phyloP scores from a whole-genome alignment of 2,888 invertebrate genomes.

The Pterostichus niger region DNA sequence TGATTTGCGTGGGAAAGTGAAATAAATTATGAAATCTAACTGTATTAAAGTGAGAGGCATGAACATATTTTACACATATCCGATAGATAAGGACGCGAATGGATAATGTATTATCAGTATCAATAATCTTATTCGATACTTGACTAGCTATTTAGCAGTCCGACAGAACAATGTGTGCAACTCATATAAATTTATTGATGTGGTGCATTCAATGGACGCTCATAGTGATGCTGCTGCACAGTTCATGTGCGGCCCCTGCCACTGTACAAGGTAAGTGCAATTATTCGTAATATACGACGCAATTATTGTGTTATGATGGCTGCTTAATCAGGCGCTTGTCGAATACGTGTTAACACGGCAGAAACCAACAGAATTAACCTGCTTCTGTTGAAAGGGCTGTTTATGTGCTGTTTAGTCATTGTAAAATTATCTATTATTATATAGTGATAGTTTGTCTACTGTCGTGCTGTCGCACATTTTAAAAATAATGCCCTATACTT shows the following conservation, averaged over 20 bases:
- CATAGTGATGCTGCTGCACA: slow-evolving; percentile 33
- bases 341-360: background rate
- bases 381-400: no score
- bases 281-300: slow-evolving; percentile 17
- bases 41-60: no score
- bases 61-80: no score
- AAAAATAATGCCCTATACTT: no score
- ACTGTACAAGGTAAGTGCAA: slow-evolving; percentile 57
- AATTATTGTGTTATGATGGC: slow-evolving; percentile 3
- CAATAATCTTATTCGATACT: slow-evolving; percentile 30
- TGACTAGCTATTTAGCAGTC: slow-evolving; percentile 39
- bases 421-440: no score
- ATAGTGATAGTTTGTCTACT: no score
- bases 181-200: slow-evolving; percentile 55
- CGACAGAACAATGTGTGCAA: slow-evolving; percentile 43
- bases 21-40: no score
- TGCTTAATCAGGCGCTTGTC: background rate
- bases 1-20: no score
- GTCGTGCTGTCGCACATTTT: no score
- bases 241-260: slow-evolving; percentile 30
- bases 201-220: slow-evolving; percentile 54
- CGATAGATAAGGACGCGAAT: no score
- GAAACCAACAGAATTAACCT: background rate
- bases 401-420: no score
- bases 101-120: background rate